Base-by-base conservation (phyloP, 2,888 invertebrate species). In the Sphecodes monilicornis region DNA sequence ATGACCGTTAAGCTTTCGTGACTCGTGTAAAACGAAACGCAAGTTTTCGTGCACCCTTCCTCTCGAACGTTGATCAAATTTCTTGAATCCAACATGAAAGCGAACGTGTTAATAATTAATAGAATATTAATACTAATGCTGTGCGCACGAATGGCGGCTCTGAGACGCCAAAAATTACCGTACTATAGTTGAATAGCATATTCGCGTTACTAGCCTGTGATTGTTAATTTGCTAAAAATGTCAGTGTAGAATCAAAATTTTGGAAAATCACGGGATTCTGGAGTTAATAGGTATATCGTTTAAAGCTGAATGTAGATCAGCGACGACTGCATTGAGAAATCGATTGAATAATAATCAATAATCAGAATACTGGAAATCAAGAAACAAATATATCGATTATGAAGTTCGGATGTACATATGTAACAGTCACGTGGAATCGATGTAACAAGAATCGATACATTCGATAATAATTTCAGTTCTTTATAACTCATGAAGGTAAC, bases 1-100 rank as follows among this genome's bases (percentile, higher is more conserved):
- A 71, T 50, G 85, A 85, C 84, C 83, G 76, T 60, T 74, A 71
- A 85, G 74, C 64, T 84, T 80, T 74, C 85, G 83, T 84, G 85
- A 84, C 85, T 64, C 39, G 46, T 50, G 46, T 60, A 41, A 54
- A 79, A 69, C 50, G 73, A 73, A 83, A 74, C 76, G 70, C 26
- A 16, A 36, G 41, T 84, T 83, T 71, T 80, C 84, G 85, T 80
- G 83, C 70, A 41, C 57, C 46, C 11, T 76, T 70, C 32, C 29
- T 57, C 46, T 16, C 16, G 39, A 66, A 73, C 46, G 26, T 50
- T 74, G 76, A 76, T 76, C 57, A 78, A 79, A 41, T 70, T 57
- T 26, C 36, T 22, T 11, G 18, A 22, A 36, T 8, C 8, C 29
- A 18, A 29, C 60, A 16, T 8, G n/a, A 18, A 29, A 29, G 29